A percentile compares a stretch with the other conserved stretches of the same genome.
phyloP scores from a whole-genome alignment of 2,797 vertebrate species.

The Enteromius trimaculatus region DNA sequence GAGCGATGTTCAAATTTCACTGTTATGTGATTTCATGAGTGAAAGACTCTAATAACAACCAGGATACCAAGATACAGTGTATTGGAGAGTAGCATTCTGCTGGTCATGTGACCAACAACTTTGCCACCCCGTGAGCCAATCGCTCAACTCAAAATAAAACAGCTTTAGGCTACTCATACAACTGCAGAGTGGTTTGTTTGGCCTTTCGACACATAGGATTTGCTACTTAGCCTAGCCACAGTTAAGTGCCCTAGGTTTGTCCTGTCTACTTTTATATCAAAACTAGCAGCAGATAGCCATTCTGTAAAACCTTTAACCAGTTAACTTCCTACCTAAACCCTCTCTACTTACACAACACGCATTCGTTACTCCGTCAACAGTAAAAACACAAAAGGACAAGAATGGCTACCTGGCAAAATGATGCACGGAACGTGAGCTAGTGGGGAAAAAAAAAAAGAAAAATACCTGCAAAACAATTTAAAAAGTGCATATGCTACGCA shows the following conservation, averaged over 20 bases:
- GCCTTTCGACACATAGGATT: not conserved
- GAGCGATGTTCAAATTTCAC: not conserved
- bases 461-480: constrained; percentile 68
- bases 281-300: not conserved
- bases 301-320: constrained; percentile 13
- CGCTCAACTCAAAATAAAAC: not conserved
- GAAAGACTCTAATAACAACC: not conserved
- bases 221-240: not conserved
- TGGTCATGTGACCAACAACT: constrained; percentile 2
- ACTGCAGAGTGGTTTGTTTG: not conserved
- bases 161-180: not conserved
- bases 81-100: not conserved
- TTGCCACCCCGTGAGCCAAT: not conserved
- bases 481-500: constrained; percentile 79
- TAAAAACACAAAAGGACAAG: constrained; percentile 37
- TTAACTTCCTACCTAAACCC: constrained; percentile 14
- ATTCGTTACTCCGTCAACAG: constrained; percentile 44
- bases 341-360: constrained; percentile 5
- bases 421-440: constrained; percentile 37
- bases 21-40: not conserved
- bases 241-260: not conserved
- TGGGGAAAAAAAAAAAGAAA: constrained; percentile 37
- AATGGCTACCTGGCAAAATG: constrained; percentile 51
- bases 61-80: not conserved
- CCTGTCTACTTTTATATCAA: not conserved